A percentile compares a stretch with the other conserved stretches of the same genome.
phyloP scores from a whole-genome alignment of 2,113 vertebrate genomes.

The Brachypodius melanocephalos region DNA sequence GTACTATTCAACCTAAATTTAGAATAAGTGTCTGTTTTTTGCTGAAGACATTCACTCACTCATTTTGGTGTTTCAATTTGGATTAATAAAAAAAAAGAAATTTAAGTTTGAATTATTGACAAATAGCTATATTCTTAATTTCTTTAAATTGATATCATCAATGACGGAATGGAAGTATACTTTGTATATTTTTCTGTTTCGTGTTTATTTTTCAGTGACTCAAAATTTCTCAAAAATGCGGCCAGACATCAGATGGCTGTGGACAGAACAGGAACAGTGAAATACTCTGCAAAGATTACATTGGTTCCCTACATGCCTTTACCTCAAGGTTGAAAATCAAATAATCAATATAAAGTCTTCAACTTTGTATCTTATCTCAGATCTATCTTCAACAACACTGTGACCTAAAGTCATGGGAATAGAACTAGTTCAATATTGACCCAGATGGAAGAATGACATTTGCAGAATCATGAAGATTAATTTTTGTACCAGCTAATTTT shows the following conservation, averaged over 20 bases:
- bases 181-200: too few species aligned
- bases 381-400: background rate
- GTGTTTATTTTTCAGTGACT: background rate
- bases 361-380: constrained; percentile 30
- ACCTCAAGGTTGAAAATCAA: constrained; percentile 21
- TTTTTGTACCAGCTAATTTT: background rate
- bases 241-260: background rate
- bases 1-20: background rate
- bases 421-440: background rate
- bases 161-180: background rate
- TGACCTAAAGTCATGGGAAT: background rate
- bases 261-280: background rate
- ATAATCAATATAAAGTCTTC: constrained; percentile 31
- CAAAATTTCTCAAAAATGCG: background rate
- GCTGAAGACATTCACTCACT: background rate
- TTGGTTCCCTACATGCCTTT: background rate
- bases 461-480: background rate
- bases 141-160: background rate
- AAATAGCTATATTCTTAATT: background rate
- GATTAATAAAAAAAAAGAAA: background rate
- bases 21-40: background rate
- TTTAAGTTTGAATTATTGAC: background rate
- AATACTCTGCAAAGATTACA: background rate
- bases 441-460: background rate
- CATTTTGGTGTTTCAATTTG: background rate